Evolutionary conservation across 2,888 invertebrate genomes (phyloP).

Genomic region (Sinhomidia bicolor): DNA sequence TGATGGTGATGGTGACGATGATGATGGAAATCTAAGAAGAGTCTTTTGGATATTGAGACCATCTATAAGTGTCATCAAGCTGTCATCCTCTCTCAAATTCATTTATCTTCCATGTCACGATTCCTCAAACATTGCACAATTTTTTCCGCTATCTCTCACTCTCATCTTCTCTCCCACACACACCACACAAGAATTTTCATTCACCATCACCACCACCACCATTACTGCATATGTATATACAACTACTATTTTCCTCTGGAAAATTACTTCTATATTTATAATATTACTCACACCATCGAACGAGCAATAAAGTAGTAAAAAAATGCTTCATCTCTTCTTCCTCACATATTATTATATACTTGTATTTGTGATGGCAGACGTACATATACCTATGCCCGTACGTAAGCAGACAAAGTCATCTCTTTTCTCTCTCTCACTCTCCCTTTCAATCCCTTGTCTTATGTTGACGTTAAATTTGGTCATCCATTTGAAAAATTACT

Average conservation of each 20-base stretch:
- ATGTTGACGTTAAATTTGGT: slow-evolving; percentile 72
- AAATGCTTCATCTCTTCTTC: slow-evolving; percentile 51
- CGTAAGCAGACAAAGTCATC: slow-evolving; percentile 39
- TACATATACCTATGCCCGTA: neutral
- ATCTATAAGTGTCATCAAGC: slow-evolving; percentile 80
- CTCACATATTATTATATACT: neutral
- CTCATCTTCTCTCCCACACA: slow-evolving; percentile 51
- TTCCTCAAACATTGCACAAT: slow-evolving; percentile 80
- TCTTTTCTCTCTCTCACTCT: neutral
- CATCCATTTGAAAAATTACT: slow-evolving; percentile 77
- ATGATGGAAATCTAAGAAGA: slow-evolving; percentile 71
- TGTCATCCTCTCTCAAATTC: slow-evolving; percentile 80
- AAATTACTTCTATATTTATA: slow-evolving; percentile 39
- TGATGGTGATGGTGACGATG: slow-evolving; percentile 3
- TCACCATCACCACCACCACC: neutral
- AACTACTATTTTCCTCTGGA: neutral
- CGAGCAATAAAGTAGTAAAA: slow-evolving; percentile 19
- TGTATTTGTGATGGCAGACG: neutral
- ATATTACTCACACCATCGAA: slow-evolving; percentile 63
- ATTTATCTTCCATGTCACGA: slow-evolving; percentile 80
- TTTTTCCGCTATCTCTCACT: slow-evolving; percentile 69
- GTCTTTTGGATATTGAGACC: slow-evolving; percentile 75
- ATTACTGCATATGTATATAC: neutral
- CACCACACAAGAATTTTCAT: neutral
- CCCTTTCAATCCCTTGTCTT: slow-evolving; percentile 47